Base-by-base conservation (phyloP, 2,113 vertebrate genomes). In the Gallinago media region DNA sequence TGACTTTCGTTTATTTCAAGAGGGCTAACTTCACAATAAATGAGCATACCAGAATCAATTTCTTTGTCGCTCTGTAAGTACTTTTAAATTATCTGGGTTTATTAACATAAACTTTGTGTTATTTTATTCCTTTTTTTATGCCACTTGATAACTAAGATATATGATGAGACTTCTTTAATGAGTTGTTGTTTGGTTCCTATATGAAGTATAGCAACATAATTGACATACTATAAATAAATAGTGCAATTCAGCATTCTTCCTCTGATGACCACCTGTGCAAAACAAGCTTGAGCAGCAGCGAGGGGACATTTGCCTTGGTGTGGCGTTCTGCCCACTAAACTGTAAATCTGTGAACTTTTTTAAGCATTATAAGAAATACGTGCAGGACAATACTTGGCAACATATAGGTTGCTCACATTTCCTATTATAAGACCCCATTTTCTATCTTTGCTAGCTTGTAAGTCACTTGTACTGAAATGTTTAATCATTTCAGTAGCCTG, bases 1-100 rank as follows among this genome's bases (percentile, higher is more conserved):
- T 99, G 99, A 99, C 99, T 70, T 99, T 99, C 93, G 98, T 99
- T 95, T 99, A 99, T 98, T 99, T 99, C 98, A 99, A 99, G 98
- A 98, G 99, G 94, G 99, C 99, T 85, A 96, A 96, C 94, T 99
- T 99, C 97, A 98, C 96, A 96, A 67, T 98, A 86, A 96, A 93
- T 31, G 99, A 99, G 80, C 98, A 99, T 95, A 99, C 98, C 97
- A 98, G 98, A 95, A 98, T 97, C 88, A 99, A 99, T 97, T 99
- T 99, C 97, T 99, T 99, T 97, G 98, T 99, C 29, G 99, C 99
- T 91, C 98, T 99, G 99, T 99, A 98, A 99, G 99, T 99, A 98
- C 89, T 66, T 74, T 86, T 77, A 92, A 89, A 95, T 84, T 81
- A 82, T 56, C 50, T 97, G 54, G 34, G 80, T 97, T 94, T 66